phyloP scores from a whole-genome alignment of 2,888 invertebrate species.

The Tetrapedia diversipes region DNA sequence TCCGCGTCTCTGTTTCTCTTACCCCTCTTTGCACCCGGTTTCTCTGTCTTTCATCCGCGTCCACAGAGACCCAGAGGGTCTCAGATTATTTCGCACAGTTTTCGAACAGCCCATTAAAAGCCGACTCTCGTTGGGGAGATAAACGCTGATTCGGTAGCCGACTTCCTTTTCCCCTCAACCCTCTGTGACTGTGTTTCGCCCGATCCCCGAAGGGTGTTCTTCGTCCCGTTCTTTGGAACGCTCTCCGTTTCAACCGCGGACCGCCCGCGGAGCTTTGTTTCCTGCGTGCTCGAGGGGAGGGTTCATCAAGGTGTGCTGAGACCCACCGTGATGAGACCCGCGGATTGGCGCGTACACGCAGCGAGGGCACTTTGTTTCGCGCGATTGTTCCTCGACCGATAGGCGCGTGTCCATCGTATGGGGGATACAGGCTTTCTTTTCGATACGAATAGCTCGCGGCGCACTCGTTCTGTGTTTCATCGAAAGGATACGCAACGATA shows the following conservation, averaged over 20 bases:
- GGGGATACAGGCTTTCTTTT: slow-evolving; percentile 32
- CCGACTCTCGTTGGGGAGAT: slow-evolving; percentile 77
- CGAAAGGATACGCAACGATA: slow-evolving; percentile 49
- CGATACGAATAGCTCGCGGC: slow-evolving; percentile 52
- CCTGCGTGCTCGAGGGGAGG: slow-evolving; percentile 2
- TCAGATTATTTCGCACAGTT: slow-evolving; percentile 79
- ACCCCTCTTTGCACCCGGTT: not conserved
- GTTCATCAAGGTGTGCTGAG: slow-evolving; percentile 54
- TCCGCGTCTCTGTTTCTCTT: not conserved
- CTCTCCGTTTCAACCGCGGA: slow-evolving; percentile 28
- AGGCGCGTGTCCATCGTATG: not conserved
- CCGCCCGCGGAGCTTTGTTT: slow-evolving; percentile 48
- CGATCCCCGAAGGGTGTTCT: slow-evolving; percentile 19
- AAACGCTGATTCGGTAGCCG: slow-evolving; percentile 78
- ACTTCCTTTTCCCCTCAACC: slow-evolving; percentile 16
- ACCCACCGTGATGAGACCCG: slow-evolving; percentile 52
- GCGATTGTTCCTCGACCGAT: slow-evolving; percentile 12
- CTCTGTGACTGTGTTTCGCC: slow-evolving; percentile 6
- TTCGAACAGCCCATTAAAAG: slow-evolving; percentile 80
- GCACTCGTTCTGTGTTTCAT: slow-evolving; percentile 50
- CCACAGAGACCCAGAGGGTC: slow-evolving; percentile 33
- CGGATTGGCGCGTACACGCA: slow-evolving; percentile 17
- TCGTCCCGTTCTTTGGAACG: slow-evolving; percentile 14
- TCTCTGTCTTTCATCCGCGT: slow-evolving; percentile 45
- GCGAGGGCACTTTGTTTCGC: slow-evolving; percentile 27